Evolutionary conservation across 2,113 vertebrate species (phyloP).

Genomic region (Zosterops borbonicus): DNA sequence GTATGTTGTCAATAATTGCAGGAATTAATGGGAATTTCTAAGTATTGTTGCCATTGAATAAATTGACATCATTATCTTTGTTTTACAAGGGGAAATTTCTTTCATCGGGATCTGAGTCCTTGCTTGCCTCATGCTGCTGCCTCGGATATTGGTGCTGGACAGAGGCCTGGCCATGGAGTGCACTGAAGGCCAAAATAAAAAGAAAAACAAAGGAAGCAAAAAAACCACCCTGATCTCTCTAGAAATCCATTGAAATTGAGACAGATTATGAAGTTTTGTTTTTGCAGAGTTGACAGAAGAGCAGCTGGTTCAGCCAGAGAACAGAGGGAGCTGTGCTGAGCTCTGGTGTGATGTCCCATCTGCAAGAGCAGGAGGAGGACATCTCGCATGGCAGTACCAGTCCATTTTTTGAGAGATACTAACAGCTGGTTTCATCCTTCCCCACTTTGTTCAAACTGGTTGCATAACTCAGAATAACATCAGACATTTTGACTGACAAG

Average conservation of each 20-base stretch:
- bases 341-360: rapidly evolving
- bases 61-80: neutral
- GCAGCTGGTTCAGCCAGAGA: neutral
- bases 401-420: neutral
- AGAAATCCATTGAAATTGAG: neutral
- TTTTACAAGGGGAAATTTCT: neutral
- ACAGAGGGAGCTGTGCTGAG: neutral
- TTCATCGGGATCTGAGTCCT: neutral
- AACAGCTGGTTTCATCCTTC: neutral
- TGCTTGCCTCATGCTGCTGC: neutral
- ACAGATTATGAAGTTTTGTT: neutral
- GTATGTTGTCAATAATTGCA: neutral
- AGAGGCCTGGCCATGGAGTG: neutral
- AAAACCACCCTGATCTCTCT: rapidly evolving
- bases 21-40: neutral
- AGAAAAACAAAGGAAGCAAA: neutral
- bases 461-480: neutral
- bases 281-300: neutral
- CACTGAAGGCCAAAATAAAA: neutral
- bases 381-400: neutral
- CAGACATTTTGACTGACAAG: neutral
- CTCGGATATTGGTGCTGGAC: neutral
- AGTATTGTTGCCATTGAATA: neutral
- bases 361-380: neutral
- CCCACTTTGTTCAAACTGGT: neutral